These are phyloP conservation scores for Bombus fervidus DNA, from an alignment of 1,140 invertebrate genomes.

Conservation along the genomic window DNA sequence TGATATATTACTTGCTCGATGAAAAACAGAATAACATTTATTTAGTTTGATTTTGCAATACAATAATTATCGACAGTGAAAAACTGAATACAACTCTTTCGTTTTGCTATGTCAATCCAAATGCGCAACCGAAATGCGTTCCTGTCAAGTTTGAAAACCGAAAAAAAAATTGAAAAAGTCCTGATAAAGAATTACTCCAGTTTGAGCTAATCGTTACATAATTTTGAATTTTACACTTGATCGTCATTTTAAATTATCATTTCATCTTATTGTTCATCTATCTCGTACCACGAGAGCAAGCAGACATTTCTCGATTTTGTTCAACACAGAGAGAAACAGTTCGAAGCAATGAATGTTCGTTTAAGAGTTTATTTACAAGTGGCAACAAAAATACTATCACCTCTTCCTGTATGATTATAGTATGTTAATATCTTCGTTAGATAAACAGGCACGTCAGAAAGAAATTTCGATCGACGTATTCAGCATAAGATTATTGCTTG, in stretches of 20 bases:
- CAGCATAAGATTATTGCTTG: conserved; percentile 45
- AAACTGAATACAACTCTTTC: conserved; percentile 23
- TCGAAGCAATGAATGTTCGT: conserved; percentile 33
- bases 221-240: not conserved
- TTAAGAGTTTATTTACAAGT: conserved; percentile 56
- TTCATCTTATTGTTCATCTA: not conserved
- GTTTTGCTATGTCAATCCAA: not conserved
- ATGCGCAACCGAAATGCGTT: not conserved
- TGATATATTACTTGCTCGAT: not conserved
- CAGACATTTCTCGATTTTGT: conserved; percentile 1
- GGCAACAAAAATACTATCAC: conserved; percentile 59
- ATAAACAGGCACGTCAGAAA: conserved; percentile 54
- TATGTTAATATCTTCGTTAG: conserved; percentile 49
- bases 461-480: conserved; percentile 49
- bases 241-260: not conserved
- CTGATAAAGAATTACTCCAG: not conserved
- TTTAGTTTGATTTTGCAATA: conserved; percentile 25
- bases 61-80: conserved; percentile 12
- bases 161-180: not conserved
- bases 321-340: conserved; percentile 16
- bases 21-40: conserved; percentile 27
- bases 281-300: conserved; percentile 19
- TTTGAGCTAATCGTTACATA: not conserved
- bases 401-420: conserved; percentile 53
- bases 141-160: not conserved